Base-by-base conservation (phyloP, 1,140 invertebrate genomes). In the Nephotettix cincticeps region DNA sequence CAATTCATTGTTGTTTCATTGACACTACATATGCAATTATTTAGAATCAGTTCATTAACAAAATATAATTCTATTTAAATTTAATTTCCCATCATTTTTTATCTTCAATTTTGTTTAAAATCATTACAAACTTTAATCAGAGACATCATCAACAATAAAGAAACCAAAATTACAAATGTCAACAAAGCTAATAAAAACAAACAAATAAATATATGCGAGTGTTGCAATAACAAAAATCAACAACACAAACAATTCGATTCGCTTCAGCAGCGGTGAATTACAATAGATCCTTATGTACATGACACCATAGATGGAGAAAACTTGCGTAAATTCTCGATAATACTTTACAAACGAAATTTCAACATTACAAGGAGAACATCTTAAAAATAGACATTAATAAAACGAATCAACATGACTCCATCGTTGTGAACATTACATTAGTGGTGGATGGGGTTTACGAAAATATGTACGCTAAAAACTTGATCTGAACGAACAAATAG, bases 151-250 rank as follows among this genome's bases (percentile, higher is more conserved):
- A 40, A 6, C 6, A 40, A 9, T 9, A 40, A 40, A 40, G 6
- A 40, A 51, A 51, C 21, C n/a, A 2, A 51, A 51, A 21, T 51
- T 2, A 51, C 21, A 51, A 51, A 21, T n/a, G 3, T 51, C 21
- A 51, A 51, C 47, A 51, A 51, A 51, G 47, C 19, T 51, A 19
- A 51, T 21, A 51, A 51, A 51, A 51, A 51, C 47, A 51, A 51
- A 51, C 47, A 51, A 51, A 51, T 51, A 51, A 51, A 51, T 51
- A 51, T 51, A 51, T 51, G 14, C 14, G 17, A 51, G 47, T 51
- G 47, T 51, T 51, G 47, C 47, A 51, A 51, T 51, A 51, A 51
- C 47, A 51, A 51, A 51, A 51, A 51, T 51, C 47, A 51, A 51
- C 47, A 51, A 51, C 47, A 51, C 47, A 51, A 51, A 4, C 47